These are phyloP conservation scores for Diceros bicornis DNA, from an alignment of 2,797 vertebrate genomes.

Conservation along the genomic window DNA sequence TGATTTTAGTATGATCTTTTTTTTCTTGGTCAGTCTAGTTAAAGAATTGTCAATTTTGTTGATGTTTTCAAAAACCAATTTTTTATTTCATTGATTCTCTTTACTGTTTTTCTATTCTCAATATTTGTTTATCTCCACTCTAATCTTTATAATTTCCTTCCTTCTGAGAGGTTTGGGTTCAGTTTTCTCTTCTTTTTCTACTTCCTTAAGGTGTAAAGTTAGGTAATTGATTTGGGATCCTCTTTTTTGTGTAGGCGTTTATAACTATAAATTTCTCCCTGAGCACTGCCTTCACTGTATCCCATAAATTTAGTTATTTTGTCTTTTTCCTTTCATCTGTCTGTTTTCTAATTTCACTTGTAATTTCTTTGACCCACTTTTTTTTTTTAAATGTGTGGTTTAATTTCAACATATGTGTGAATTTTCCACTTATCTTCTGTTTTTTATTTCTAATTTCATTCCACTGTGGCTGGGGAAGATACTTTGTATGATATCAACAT, in stretches of 20 bases:
- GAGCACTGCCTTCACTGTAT: neutral
- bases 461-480: neutral
- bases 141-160: neutral
- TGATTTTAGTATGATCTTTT: neutral
- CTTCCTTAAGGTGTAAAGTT: too few species aligned
- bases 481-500: neutral
- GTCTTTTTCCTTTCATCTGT: neutral
- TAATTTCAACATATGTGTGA: neutral
- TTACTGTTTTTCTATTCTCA: neutral
- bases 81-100: neutral
- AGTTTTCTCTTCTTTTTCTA: too few species aligned
- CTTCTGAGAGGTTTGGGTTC: too few species aligned
- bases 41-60: neutral
- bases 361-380: neutral
- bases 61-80: neutral
- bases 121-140: neutral
- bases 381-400: neutral
- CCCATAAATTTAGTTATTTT: neutral
- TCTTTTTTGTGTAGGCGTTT: neutral
- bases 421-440: neutral
- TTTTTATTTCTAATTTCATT: neutral
- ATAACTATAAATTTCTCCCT: neutral
- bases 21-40: neutral
- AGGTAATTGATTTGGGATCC: neutral
- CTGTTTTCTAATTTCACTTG: neutral